Evolutionary conservation across 2,797 vertebrate genomes (phyloP).

Genomic region (Notolabrus celidotus): DNA sequence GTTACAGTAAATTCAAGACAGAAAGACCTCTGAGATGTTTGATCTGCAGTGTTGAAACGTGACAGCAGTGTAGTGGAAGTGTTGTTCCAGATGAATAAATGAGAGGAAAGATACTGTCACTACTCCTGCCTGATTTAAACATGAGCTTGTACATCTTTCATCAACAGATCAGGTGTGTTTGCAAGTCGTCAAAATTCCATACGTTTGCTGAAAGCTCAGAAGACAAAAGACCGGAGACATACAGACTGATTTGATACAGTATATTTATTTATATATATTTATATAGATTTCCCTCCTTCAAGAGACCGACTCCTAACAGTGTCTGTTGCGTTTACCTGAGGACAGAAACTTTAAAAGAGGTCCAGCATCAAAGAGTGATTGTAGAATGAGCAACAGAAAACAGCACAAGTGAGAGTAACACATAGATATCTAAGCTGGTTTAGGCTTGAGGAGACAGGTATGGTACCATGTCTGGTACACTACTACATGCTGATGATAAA

Average conservation of each 20-base stretch:
- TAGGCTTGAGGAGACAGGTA: slow-evolving; percentile 21
- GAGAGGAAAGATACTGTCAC: background rate
- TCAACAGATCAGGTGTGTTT: background rate
- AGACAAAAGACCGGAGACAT: slow-evolving; percentile 11
- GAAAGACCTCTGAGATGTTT: slow-evolving; percentile 22
- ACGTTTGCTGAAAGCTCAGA: background rate
- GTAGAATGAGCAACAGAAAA: slow-evolving; percentile 55
- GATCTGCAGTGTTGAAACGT: background rate
- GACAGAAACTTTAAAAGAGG: slow-evolving; percentile 72
- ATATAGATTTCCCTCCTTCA: slow-evolving; percentile 50
- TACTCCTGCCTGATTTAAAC: background rate
- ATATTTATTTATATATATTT: slow-evolving; percentile 74
- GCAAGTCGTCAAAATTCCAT: background rate
- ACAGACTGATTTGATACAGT: slow-evolving; percentile 44
- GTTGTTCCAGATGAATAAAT: background rate
- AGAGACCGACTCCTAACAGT: slow-evolving; percentile 59
- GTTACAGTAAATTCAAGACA: slow-evolving; percentile 29
- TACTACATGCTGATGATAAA: slow-evolving; percentile 63
- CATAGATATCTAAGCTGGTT: slow-evolving; percentile 50
- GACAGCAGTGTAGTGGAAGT: background rate
- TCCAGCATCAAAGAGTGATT: slow-evolving; percentile 73
- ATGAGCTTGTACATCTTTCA: background rate
- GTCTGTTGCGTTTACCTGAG: slow-evolving; percentile 78
- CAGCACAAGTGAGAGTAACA: slow-evolving; percentile 34
- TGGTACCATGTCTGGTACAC: slow-evolving; percentile 64